A percentile compares a stretch with the other conserved stretches of the same genome.
Evolutionary conservation across 2,888 invertebrate species (phyloP).

Genomic region (Andrena flavipes): DNA sequence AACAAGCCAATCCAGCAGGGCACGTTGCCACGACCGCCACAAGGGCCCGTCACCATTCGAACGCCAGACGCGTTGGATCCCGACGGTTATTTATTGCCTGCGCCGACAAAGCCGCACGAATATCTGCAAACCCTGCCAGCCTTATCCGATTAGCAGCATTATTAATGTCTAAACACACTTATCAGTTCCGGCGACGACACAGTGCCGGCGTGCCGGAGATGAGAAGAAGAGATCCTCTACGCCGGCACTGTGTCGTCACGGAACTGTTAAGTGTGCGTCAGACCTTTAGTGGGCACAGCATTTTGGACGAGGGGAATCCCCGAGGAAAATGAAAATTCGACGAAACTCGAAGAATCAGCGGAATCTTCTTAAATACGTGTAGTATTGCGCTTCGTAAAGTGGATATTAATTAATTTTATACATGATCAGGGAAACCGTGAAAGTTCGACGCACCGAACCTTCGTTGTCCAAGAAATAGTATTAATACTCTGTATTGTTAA

Average conservation of each 20-base stretch:
- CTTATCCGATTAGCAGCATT: slow-evolving; percentile 41
- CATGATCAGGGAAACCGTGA: slow-evolving; percentile 48
- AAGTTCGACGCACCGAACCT: slow-evolving; percentile 37
- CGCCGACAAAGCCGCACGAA: slow-evolving; percentile 86
- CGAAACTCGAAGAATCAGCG: not conserved
- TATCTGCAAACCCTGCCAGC: slow-evolving; percentile 87
- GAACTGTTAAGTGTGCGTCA: too few relatives aligned
- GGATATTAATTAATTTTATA: slow-evolving; percentile 1
- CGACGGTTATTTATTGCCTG: slow-evolving; percentile 89
- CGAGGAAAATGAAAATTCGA: not conserved
- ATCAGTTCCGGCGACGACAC: too few relatives aligned
- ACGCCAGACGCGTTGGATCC: slow-evolving; percentile 87
- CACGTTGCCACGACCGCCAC: slow-evolving; percentile 86
- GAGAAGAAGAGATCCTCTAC: too few relatives aligned
- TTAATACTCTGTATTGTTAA: slow-evolving; percentile 56
- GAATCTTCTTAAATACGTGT: not conserved
- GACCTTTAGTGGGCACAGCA: too few relatives aligned
- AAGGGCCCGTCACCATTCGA: slow-evolving; percentile 85
- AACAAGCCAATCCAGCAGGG: slow-evolving; percentile 71
- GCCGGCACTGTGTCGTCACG: too few relatives aligned
- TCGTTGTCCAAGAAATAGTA: slow-evolving; percentile 65
- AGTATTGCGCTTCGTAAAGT: not conserved
- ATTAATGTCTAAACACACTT: not conserved
- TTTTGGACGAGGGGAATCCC: too few relatives aligned
- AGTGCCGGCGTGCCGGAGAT: too few relatives aligned